Conservation (phyloP, 2,113 vertebrate species). For the Nycticorax nycticorax region DNA sequence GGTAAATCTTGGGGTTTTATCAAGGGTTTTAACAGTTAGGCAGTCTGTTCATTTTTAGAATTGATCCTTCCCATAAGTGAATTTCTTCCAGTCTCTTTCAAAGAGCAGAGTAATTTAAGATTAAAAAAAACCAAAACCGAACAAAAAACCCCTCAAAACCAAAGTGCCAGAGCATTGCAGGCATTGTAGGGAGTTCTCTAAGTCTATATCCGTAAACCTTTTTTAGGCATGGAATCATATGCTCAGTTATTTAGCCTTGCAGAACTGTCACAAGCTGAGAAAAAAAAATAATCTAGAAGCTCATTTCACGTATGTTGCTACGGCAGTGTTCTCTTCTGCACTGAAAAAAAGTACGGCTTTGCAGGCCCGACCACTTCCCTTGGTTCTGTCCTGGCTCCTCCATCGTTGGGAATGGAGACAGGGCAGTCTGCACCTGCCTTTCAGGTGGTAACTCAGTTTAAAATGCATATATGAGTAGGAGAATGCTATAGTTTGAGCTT, state of each 20-base stretch:
- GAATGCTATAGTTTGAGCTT: background rate
- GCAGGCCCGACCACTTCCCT: background rate
- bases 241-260: background rate
- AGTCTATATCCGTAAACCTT: background rate
- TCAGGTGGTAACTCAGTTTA: background rate
- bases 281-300: background rate
- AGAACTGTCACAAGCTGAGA: background rate
- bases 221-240: background rate
- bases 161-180: background rate
- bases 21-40: background rate
- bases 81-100: background rate
- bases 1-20: background rate
- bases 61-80: background rate
- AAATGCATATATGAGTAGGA: background rate
- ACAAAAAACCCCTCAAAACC: background rate
- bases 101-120: background rate
- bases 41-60: background rate
- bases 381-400: background rate
- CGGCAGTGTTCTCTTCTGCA: background rate
- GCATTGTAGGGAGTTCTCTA: background rate
- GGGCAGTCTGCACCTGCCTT: background rate
- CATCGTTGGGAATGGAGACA: rapidly evolving
- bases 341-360: background rate
- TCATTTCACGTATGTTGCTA: background rate
- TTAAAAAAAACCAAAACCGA: background rate